Conservation (phyloP, 2,888 invertebrate genomes). For the Syrphus vitripennis region DNA sequence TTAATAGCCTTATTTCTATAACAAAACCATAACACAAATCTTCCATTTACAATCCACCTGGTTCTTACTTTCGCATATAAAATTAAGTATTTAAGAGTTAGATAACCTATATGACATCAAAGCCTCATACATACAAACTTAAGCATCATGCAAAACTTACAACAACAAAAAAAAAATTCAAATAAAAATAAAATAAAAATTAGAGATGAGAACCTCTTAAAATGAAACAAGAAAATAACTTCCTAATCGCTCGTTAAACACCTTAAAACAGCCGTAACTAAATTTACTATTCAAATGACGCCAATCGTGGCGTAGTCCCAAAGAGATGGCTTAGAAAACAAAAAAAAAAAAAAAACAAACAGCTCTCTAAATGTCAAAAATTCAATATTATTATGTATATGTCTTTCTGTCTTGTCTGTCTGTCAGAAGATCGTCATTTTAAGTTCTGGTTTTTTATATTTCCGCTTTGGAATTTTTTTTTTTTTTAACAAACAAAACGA, state of each 20-base stretch:
- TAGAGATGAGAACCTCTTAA: slow-evolving; percentile 6
- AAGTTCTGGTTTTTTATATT: slow-evolving; percentile 37
- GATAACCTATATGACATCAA: not conserved
- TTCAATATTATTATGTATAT: slow-evolving; percentile 3
- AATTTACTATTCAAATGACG: slow-evolving; percentile 40
- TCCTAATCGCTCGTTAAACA: slow-evolving; percentile 42
- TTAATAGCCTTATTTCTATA: not conserved
- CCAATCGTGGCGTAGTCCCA: not conserved
- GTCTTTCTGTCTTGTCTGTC: not conserved
- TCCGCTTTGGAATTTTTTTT: slow-evolving; percentile 37
- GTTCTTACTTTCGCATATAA: not conserved
- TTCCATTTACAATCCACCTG: not conserved
- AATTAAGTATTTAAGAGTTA: not conserved
- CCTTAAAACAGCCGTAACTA: slow-evolving; percentile 39
- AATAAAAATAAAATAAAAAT: not conserved
- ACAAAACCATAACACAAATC: not conserved
- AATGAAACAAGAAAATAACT: slow-evolving; percentile 24
- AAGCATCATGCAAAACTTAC: not conserved
- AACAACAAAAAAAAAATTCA: not conserved
- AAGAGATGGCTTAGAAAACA: not conserved
- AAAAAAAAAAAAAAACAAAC: not conserved
- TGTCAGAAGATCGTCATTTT: slow-evolving; percentile 32
- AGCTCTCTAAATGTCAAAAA: slow-evolving; percentile 47
- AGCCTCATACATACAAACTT: not conserved
- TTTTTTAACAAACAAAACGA: not conserved